phyloP scores from a whole-genome alignment of 2,888 invertebrate genomes.

The Abscondita cerata region DNA sequence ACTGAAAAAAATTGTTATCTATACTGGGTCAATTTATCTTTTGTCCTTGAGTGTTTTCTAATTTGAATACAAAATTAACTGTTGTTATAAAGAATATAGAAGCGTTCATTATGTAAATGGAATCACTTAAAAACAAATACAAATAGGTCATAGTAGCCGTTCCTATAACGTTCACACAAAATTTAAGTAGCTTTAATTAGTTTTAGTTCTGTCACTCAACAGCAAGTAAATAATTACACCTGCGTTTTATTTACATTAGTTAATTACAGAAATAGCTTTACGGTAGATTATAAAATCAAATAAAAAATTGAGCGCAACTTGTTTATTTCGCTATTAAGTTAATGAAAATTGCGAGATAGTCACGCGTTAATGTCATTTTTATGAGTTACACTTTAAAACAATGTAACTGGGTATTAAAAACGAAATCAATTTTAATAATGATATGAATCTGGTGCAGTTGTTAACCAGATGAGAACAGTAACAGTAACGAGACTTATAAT shows the following conservation, averaged over 20 bases:
- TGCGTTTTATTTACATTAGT: conserved; percentile 11
- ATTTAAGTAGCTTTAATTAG: conserved; percentile 3
- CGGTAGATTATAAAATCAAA: too few relatives aligned
- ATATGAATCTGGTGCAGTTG: conserved; percentile 54
- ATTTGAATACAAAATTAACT: not conserved
- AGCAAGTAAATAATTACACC: conserved; percentile 1
- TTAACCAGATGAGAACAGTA: conserved; percentile 58
- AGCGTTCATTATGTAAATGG: conserved; percentile 4
- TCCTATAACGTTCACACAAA: conserved; percentile 9
- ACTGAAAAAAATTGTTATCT: not conserved
- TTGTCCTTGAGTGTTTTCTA: not conserved
- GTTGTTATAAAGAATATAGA: not conserved
- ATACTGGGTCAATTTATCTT: not conserved
- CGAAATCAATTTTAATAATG: conserved; percentile 55
- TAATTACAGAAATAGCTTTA: conserved; percentile 13
- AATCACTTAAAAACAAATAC: conserved; percentile 6
- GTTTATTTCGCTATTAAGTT: conserved; percentile 16
- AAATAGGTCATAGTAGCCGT: conserved; percentile 2
- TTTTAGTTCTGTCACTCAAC: conserved; percentile 9
- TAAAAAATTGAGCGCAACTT: not conserved
- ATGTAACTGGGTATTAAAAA: conserved; percentile 49
- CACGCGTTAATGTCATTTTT: conserved; percentile 30
- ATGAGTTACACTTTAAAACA: conserved; percentile 44
- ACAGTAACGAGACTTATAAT: conserved; percentile 56
- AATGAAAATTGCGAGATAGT: conserved; percentile 25